Base-by-base conservation (phyloP, 2,888 invertebrate genomes). In the Caenorhabditis sp. region DNA sequence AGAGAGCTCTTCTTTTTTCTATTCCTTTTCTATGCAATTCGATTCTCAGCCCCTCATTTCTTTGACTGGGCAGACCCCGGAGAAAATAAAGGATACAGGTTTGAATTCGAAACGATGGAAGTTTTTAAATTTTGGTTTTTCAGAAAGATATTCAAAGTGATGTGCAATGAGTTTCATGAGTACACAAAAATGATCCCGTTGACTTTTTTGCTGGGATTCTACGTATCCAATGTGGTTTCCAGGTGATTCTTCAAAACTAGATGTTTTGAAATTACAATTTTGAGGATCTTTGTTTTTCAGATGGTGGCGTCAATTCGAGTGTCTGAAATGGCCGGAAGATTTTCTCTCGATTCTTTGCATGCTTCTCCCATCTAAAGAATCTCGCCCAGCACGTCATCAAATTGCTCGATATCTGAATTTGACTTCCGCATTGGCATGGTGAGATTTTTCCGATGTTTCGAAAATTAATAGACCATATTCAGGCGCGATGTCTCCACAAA, bases 171-270 rank as follows among this genome's bases (percentile, higher is more conserved):
- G 73, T 89, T 89, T 76, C 84, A 90, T 61, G 85, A 81, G 58
- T 90, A 88, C 85, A 87, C 89, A 6, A 85, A 84, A 70, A 82
- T 81, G 76, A 89, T 90, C 28, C 90, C 89, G 0, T 61, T 90
- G 47, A 89, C 87, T 7, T 89, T 90, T 69, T 75, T 90, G 31
- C 84, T 90, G 8, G 90, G 89, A 35, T 89, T 90, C 80, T 90
- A 89, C 77, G 89, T 90, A 10, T 86, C 88, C 0, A 88, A 88
- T 56, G 88, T 90, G 12, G 89, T 89, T 26, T 85, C 87, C 3
- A 83, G 88, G 88, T 87, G 41, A 22, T 58, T 10, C n/a, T 31
- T 61, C n/a, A 41, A 59, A 44, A 26, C 16, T 19, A 49, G n/a
- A n/a, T n/a, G n/a, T n/a, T n/a, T n/a, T n/a, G 10, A 35, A 22